A percentile compares a stretch with the other conserved stretches of the same genome.
phyloP scores from a whole-genome alignment of 2,888 invertebrate genomes.

The Mythimna lalbum region DNA sequence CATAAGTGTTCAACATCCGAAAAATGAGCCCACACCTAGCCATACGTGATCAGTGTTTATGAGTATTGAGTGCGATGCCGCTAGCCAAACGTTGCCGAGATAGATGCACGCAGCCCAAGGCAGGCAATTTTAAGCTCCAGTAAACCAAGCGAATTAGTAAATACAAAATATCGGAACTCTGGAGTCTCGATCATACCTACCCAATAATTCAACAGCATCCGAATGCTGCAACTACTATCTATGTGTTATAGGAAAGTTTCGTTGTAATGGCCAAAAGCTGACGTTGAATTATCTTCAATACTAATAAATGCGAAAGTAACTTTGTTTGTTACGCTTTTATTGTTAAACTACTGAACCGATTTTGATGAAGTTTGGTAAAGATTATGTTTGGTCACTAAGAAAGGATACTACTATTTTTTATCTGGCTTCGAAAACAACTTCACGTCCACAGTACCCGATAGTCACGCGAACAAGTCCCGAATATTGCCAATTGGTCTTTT shows the following conservation, averaged over 20 bases:
- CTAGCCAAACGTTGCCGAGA: constrained; percentile 12
- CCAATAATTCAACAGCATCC: neutral
- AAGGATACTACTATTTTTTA: no score
- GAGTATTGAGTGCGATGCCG: constrained; percentile 23
- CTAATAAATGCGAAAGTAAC: no score
- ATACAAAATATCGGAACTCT: neutral
- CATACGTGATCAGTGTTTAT: constrained; percentile 3
- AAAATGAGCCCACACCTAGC: constrained; percentile 4
- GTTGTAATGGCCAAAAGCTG: no score
- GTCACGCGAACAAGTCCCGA: neutral
- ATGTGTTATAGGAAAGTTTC: no score
- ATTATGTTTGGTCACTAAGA: no score
- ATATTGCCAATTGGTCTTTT: neutral
- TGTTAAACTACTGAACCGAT: no score
- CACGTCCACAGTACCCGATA: no score
- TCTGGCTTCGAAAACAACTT: no score
- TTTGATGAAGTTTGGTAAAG: no score
- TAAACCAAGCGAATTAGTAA: neutral
- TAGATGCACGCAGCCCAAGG: neutral
- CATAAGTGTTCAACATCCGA: constrained; percentile 29
- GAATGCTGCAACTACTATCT: no score
- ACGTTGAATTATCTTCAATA: no score
- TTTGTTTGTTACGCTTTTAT: no score
- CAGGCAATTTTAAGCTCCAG: constrained; percentile 13
- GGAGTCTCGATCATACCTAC: neutral